phyloP scores from a whole-genome alignment of 2,797 vertebrate genomes.

The Nyctalus aviator region DNA sequence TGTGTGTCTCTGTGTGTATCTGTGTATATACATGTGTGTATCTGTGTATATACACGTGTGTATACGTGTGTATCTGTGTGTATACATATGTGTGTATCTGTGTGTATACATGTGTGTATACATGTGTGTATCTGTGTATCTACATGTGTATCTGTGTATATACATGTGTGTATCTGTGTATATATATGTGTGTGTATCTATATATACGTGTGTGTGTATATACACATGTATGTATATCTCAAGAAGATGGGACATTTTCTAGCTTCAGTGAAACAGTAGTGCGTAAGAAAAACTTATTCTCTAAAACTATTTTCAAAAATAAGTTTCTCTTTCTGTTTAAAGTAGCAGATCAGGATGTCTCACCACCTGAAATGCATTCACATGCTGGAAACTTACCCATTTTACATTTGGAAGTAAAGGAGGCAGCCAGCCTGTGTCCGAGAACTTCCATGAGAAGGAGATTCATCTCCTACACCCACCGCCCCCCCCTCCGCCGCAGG shows the following conservation, averaged over 20 bases:
- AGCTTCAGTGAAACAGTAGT: constrained; percentile 61
- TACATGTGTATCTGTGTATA: rapidly evolving
- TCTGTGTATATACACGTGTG: too few species aligned
- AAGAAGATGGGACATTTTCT: constrained; percentile 67
- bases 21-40: rapidly evolving
- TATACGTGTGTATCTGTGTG: too few species aligned
- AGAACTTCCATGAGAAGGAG: background rate
- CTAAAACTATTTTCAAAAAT: constrained; percentile 65
- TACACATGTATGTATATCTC: background rate
- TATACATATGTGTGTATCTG: too few species aligned
- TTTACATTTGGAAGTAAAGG: background rate
- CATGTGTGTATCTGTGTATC: too few species aligned
- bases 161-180: too few species aligned
- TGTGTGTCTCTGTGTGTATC: too few species aligned
- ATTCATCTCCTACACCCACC: background rate
- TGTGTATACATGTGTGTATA: too few species aligned
- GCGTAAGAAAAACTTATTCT: constrained; percentile 63
- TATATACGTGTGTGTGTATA: too few species aligned
- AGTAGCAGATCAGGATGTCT: background rate
- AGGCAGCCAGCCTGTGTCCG: background rate
- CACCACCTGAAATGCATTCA: background rate
- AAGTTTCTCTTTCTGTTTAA: constrained; percentile 22
- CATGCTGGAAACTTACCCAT: background rate
- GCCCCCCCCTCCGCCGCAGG: background rate
- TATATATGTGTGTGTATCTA: too few species aligned